Conservation (phyloP, 64 coral and sea anemone species). For the Stylophora pistillata region DNA sequence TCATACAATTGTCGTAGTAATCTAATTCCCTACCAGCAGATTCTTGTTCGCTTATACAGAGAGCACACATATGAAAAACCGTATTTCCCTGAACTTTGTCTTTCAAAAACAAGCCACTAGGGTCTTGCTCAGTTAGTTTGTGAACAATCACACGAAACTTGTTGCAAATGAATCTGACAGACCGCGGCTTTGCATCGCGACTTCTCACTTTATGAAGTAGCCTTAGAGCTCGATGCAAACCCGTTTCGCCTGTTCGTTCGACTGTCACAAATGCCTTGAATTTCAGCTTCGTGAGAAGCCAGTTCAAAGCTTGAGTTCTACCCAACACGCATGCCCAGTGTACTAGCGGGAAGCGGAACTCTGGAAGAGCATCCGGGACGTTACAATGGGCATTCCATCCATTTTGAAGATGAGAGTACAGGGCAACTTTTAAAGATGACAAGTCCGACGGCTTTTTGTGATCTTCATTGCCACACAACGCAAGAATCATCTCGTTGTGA, state of each 20-base stretch:
- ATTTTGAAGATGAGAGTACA: slow-evolving; percentile 33
- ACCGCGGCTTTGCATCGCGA: slow-evolving; percentile 22
- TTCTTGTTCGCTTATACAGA: slow-evolving; percentile 24
- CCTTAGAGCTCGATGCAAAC: slow-evolving; percentile 40
- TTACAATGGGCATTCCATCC: slow-evolving; percentile 36
- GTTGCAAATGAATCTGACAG: slow-evolving; percentile 28
- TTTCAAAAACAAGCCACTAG: slow-evolving; percentile 16
- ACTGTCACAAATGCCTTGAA: slow-evolving; percentile 41
- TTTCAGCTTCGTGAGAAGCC: slow-evolving; percentile 43
- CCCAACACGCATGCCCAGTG: slow-evolving; percentile 45
- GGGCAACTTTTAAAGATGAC: slow-evolving; percentile 5
- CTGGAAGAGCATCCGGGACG: slow-evolving; percentile 17
- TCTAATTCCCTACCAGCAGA: slow-evolving; percentile 15
- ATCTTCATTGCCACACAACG: slow-evolving; percentile 14
- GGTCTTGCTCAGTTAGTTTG: slow-evolving; percentile 25
- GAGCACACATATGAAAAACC: slow-evolving; percentile 34
- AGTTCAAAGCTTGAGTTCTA: slow-evolving; percentile 21
- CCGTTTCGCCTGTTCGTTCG: slow-evolving; percentile 38
- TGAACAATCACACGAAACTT: slow-evolving; percentile 10
- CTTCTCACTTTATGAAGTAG: slow-evolving; percentile 19
- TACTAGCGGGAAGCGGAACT: slow-evolving; percentile 38
- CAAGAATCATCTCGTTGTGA: slow-evolving; percentile 42
- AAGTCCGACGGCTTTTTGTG: slow-evolving; percentile 21
- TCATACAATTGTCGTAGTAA: slow-evolving; percentile 46
- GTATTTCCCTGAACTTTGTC: slow-evolving; percentile 45